Evolutionary conservation across 2,113 vertebrate genomes (phyloP).

Genomic region (Tylochromis polylepis): DNA sequence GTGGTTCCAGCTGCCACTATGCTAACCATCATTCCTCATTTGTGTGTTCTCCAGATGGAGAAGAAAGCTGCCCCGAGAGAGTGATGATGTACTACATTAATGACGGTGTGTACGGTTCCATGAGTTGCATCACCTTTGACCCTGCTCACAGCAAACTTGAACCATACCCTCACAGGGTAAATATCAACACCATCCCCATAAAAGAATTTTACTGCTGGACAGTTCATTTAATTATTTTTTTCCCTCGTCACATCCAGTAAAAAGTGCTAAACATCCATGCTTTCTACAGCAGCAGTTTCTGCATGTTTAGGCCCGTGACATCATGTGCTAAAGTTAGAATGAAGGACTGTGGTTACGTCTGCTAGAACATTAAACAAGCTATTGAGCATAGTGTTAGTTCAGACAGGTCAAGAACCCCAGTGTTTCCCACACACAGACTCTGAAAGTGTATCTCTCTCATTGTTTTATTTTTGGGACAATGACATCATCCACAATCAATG

Average conservation of each 20-base stretch:
- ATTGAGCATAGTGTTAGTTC: neutral
- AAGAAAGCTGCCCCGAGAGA: neutral
- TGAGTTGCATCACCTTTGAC: neutral
- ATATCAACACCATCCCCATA: neutral
- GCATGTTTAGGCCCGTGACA: neutral
- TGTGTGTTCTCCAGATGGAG: neutral
- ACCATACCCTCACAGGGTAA: neutral
- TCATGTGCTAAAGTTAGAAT: neutral
- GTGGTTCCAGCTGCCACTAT: neutral
- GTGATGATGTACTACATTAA: conserved; percentile 23
- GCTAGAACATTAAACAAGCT: neutral
- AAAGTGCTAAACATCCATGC: neutral
- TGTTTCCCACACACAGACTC: too few relatives aligned
- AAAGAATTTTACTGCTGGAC: neutral
- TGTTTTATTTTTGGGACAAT: too few relatives aligned
- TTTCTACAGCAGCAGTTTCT: neutral
- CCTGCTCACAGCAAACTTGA: neutral
- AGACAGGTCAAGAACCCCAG: neutral
- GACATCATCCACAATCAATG: too few relatives aligned
- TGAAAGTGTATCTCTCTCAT: too few relatives aligned
- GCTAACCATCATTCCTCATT: neutral
- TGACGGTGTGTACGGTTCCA: conserved; percentile 19
- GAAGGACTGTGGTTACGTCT: neutral
- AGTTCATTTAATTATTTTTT: neutral
- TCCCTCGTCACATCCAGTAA: neutral